A percentile compares a stretch with the other conserved stretches of the same genome.
phyloP scores from a whole-genome alignment of 2,113 vertebrate genomes.

The Daubentonia madagascariensis region DNA sequence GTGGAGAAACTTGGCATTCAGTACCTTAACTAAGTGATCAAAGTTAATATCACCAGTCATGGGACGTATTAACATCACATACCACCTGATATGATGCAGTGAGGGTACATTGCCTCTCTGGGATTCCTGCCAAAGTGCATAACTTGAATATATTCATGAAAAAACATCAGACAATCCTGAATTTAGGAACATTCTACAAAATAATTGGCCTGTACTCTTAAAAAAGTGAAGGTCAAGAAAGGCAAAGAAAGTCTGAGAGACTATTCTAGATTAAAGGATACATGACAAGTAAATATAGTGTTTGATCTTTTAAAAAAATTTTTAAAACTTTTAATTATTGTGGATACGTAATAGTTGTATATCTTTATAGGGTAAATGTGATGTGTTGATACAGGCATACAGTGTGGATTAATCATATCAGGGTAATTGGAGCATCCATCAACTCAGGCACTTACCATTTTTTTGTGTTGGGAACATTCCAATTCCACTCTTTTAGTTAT shows the following conservation, averaged over 20 bases:
- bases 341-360: too few relatives aligned
- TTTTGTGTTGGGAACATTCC: too few relatives aligned
- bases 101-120: background rate
- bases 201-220: background rate
- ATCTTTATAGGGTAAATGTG: too few relatives aligned
- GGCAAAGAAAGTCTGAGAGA: background rate
- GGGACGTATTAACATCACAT: background rate
- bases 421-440: too few relatives aligned
- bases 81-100: background rate
- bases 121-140: background rate
- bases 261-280: background rate
- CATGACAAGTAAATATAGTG: background rate
- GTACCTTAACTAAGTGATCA: background rate
- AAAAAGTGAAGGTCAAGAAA: background rate
- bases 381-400: too few relatives aligned
- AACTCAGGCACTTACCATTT: too few relatives aligned
- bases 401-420: too few relatives aligned
- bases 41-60: background rate
- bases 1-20: background rate
- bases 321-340: too few relatives aligned
- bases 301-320: background rate
- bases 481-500: too few relatives aligned
- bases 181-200: background rate
- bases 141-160: background rate
- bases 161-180: background rate